A percentile compares a stretch with the other conserved stretches of the same genome.
Conservation (phyloP, 2,113 vertebrate genomes). For the Electrona antarctica region DNA sequence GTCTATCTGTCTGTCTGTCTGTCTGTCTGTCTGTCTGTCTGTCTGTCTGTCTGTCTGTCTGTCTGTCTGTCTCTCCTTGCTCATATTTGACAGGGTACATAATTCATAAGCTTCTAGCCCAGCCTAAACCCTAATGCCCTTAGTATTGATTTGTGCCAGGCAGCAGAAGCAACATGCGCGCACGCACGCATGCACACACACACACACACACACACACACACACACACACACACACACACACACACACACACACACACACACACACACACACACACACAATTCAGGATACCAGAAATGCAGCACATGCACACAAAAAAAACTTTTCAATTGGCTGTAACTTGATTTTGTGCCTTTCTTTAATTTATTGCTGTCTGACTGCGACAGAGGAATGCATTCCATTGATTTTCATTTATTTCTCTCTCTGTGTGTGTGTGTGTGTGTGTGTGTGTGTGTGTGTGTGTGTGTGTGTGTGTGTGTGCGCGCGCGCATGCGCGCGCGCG, state of each 20-base stretch:
- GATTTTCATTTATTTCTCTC: constrained; percentile 56
- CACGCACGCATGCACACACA: constrained; percentile 13
- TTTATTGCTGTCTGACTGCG: constrained; percentile 51
- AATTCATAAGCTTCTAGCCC: constrained; percentile 91
- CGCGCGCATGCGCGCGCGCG: not conserved
- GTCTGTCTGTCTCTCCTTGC: constrained; percentile 28
- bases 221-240: constrained; percentile 9
- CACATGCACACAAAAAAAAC: constrained; percentile 14
- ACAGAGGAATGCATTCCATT: constrained; percentile 50
- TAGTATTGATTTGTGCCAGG: constrained; percentile 90
- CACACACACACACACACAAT: not conserved
- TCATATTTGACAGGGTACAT: constrained; percentile 94
- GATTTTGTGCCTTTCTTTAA: constrained; percentile 57
- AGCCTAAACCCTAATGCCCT: constrained; percentile 89
- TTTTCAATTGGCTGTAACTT: constrained; percentile 49
- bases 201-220: constrained; percentile 36
- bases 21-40: constrained; percentile 10
- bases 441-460: constrained; percentile 10
- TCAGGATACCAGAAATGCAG: too few relatives aligned
- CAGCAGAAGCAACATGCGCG: constrained; percentile 31
- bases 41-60: constrained; percentile 10
- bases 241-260: not conserved
- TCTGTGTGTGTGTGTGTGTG: not conserved
- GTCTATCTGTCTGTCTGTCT: constrained; percentile 26
- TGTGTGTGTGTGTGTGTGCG: not conserved